phyloP scores from a whole-genome alignment of 2,113 vertebrate species.

The Anolis sagrei region DNA sequence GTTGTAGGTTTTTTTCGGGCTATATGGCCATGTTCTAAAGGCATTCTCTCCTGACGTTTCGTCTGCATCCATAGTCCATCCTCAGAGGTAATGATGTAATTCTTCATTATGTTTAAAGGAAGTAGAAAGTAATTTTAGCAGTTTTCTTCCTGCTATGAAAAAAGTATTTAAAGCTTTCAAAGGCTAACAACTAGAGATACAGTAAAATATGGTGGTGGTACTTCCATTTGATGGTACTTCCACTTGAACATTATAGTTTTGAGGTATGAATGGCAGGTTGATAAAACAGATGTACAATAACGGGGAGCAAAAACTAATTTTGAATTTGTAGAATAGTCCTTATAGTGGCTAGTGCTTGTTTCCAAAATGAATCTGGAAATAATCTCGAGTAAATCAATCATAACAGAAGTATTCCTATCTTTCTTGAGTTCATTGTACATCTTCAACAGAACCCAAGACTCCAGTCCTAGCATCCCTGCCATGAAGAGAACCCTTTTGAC shows the following conservation, averaged over 20 bases:
- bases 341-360: neutral
- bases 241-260: conserved; percentile 21
- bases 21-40: no score
- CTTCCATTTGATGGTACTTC: conserved; percentile 19
- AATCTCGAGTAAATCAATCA: neutral
- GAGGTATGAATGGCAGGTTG: neutral
- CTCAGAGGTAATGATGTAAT: neutral
- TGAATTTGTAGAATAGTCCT: no score
- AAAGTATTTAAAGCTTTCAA: no score
- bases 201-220: no score
- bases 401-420: neutral
- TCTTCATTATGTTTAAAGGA: no score
- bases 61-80: no score
- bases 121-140: no score
- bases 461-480: neutral
- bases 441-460: neutral
- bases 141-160: no score
- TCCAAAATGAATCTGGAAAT: neutral
- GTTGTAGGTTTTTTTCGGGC: no score
- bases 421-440: neutral
- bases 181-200: neutral
- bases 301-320: no score
- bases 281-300: neutral
- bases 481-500: neutral
- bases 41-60: no score